A percentile compares a stretch with the other conserved stretches of the same genome.
Conservation (phyloP, 1,140 invertebrate species). For the Ceratina australensis region DNA sequence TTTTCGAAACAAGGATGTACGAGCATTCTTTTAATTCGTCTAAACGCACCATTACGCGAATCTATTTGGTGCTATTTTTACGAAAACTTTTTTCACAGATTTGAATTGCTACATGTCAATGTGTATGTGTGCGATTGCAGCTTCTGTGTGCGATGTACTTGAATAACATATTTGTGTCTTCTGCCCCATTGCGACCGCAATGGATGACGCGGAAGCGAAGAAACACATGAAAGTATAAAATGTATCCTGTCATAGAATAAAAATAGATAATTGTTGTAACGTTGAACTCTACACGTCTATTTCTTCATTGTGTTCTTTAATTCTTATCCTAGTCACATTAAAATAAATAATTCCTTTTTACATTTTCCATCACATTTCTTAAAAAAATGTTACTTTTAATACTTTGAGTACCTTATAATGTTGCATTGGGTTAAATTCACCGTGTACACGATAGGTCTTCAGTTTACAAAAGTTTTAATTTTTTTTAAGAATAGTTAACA, state of each 20-base stretch:
- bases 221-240: constrained; percentile 12
- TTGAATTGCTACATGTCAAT: neutral
- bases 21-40: too few relatives aligned
- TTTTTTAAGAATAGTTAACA: constrained; percentile 78
- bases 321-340: neutral
- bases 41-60: neutral
- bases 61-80: constrained; percentile 11
- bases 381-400: neutral
- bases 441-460: constrained; percentile 41
- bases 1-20: too few relatives aligned
- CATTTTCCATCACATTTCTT: neutral
- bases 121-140: constrained; percentile 7
- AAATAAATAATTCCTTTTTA: neutral
- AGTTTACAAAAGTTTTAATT: constrained; percentile 79
- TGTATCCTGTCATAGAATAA: constrained; percentile 17
- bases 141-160: constrained; percentile 13
- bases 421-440: neutral
- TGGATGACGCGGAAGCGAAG: neutral
- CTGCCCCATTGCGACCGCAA: neutral
- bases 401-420: too few relatives aligned
- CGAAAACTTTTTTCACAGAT: neutral
- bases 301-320: neutral
- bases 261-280: neutral
- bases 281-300: neutral
- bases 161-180: neutral